Evolutionary conservation across 2,113 vertebrate species (phyloP).

Genomic region (Microcebus jonahi): DNA sequence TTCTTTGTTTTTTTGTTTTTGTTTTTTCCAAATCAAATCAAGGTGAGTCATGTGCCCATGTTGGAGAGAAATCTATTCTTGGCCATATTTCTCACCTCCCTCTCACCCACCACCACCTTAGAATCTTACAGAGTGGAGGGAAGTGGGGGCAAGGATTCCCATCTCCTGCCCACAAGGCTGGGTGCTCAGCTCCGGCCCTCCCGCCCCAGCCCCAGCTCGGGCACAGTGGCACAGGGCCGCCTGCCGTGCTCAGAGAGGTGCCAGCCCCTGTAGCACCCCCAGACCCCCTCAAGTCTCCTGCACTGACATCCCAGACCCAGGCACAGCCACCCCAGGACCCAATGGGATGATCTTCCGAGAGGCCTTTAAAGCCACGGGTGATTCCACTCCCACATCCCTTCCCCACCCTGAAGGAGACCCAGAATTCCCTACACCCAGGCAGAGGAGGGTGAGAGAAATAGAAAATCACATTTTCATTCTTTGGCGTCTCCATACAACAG

Average conservation of each 20-base stretch:
- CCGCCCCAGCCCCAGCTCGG: not conserved
- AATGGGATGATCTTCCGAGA: not conserved
- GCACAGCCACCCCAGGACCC: not conserved
- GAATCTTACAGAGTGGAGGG: not conserved
- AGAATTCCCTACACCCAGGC: not conserved
- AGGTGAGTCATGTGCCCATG: constrained; percentile 19
- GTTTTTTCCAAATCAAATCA: not conserved
- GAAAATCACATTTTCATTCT: constrained; percentile 38
- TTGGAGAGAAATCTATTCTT: constrained; percentile 16
- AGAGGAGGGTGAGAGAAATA: not conserved
- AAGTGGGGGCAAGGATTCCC: not conserved
- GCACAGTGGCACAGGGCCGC: fast-evolving
- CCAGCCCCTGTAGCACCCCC: not conserved
- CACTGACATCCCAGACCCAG: not conserved
- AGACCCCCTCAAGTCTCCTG: not conserved
- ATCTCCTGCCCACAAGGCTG: not conserved
- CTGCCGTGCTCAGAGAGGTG: not conserved
- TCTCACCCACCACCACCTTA: no score
- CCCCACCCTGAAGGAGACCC: not conserved
- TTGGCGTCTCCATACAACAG: not conserved
- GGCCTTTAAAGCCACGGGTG: not conserved
- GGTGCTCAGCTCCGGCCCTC: not conserved
- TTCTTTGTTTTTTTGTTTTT: not conserved
- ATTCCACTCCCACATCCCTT: fast-evolving
- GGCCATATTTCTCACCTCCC: not conserved